Evolutionary conservation across 2,888 invertebrate genomes (phyloP).

Genomic region (Scaptomyza cyrtandrae): DNA sequence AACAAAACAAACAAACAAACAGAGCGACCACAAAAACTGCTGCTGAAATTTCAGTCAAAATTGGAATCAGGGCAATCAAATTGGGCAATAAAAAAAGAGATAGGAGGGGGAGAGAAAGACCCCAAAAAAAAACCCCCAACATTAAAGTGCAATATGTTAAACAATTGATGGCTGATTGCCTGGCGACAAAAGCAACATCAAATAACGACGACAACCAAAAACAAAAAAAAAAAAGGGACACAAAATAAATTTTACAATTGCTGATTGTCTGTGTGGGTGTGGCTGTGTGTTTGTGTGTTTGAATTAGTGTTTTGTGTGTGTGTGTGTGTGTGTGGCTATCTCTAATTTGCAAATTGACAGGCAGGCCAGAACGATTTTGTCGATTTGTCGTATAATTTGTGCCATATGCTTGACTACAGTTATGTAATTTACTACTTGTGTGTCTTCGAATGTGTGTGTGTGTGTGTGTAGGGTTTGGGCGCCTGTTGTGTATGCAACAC

Average conservation of each 20-base stretch:
- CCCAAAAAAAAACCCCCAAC: conserved; percentile 6
- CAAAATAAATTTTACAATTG: conserved; percentile 45
- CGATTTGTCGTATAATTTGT: conserved; percentile 56
- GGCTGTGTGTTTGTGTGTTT: background rate
- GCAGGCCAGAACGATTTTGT: conserved; percentile 48
- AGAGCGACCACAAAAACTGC: conserved; percentile 15
- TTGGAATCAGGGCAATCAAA: conserved; percentile 40
- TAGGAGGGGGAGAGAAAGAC: background rate
- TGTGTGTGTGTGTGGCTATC: conserved; percentile 9
- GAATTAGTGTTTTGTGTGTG: background rate
- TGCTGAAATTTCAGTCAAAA: conserved; percentile 25
- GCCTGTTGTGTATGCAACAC: conserved; percentile 59
- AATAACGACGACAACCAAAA: conserved; percentile 4
- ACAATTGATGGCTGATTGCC: conserved; percentile 72
- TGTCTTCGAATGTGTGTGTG: background rate
- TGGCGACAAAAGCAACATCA: conserved; percentile 30
- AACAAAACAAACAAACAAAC: conserved; percentile 21
- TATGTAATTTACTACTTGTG: conserved; percentile 49
- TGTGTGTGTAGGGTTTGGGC: background rate
- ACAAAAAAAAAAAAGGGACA: conserved; percentile 4
- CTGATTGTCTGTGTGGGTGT: conserved; percentile 24
- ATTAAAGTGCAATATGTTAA: conserved; percentile 53
- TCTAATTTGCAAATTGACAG: conserved; percentile 66
- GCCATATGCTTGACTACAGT: conserved; percentile 55
- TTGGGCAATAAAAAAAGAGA: background rate